A percentile compares a stretch with the other conserved stretches of the same genome.
These are phyloP conservation scores for Spatulosminthurus flaviceps DNA, from an alignment of 2,888 invertebrate genomes.

Conservation along the genomic window DNA sequence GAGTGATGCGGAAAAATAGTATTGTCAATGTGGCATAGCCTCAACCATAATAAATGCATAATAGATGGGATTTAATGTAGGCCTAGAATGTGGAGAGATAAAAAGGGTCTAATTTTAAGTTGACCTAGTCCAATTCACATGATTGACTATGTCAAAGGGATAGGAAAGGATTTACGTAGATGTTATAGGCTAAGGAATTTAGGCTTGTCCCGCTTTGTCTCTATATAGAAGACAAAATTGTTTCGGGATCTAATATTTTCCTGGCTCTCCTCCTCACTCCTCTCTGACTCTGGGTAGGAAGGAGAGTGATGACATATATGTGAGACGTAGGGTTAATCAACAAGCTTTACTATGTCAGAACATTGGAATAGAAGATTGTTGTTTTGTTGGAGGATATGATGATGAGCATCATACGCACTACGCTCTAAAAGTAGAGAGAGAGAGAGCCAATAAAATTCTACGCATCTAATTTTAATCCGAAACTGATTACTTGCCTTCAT, in stretches of 20 bases:
- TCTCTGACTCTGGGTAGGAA: background rate
- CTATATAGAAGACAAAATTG: background rate
- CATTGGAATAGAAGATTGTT: background rate
- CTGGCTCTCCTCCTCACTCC: too few species aligned
- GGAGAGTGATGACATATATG: background rate
- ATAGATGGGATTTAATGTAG: too few species aligned
- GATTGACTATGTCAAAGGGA: constrained; percentile 28
- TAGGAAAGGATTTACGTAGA: constrained; percentile 10
- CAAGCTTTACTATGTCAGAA: background rate
- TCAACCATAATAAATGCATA: too few species aligned
- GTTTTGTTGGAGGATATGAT: background rate
- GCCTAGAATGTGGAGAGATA: background rate
- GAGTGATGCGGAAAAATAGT: too few species aligned
- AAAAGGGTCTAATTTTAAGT: constrained; percentile 30
- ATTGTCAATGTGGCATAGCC: too few species aligned
- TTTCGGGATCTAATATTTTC: too few species aligned
- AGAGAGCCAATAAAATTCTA: constrained; percentile 7
- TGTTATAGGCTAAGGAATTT: constrained; percentile 25
- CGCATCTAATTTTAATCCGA: constrained; percentile 41
- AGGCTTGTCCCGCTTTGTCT: constrained; percentile 23
- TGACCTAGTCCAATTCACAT: constrained; percentile 41
- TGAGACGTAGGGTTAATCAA: background rate
- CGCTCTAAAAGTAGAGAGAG: too few species aligned
- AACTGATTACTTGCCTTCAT: constrained; percentile 19
- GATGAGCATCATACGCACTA: too few species aligned